Percentiles rank a stretch among this genome's conserved stretches.
phyloP scores from a whole-genome alignment of 2,113 vertebrate species.

The Dissostichus mawsoni region DNA sequence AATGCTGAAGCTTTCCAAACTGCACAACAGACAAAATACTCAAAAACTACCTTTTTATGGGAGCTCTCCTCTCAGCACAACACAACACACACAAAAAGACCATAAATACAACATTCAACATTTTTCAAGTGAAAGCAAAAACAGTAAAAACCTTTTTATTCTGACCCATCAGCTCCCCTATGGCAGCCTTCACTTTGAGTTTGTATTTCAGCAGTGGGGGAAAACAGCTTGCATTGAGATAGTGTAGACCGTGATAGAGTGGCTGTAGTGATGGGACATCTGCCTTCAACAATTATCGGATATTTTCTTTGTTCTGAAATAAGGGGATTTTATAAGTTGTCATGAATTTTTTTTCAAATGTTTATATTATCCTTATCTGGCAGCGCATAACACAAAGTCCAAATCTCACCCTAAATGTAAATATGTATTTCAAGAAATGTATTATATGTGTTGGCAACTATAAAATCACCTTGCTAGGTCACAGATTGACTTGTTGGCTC shows the following conservation, averaged over 20 bases:
- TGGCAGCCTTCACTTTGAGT: neutral
- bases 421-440: neutral
- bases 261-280: neutral
- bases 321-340: constrained; percentile 3
- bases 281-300: neutral
- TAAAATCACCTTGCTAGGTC: too few relatives aligned
- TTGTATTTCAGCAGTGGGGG: neutral
- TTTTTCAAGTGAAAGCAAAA: neutral
- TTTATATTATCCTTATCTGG: constrained; percentile 21
- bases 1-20: neutral
- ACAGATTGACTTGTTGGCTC: too few relatives aligned
- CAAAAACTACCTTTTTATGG: neutral
- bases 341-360: constrained; percentile 10
- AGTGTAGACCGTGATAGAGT: neutral
- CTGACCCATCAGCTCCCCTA: neutral
- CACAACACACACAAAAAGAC: neutral
- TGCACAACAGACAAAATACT: neutral
- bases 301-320: neutral
- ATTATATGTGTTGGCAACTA: too few relatives aligned
- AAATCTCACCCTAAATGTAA: too few relatives aligned
- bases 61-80: neutral
- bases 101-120: neutral
- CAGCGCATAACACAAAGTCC: neutral
- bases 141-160: neutral
- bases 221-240: neutral